phyloP scores from a whole-genome alignment of 2,888 invertebrate genomes.

The Selenia dentaria region DNA sequence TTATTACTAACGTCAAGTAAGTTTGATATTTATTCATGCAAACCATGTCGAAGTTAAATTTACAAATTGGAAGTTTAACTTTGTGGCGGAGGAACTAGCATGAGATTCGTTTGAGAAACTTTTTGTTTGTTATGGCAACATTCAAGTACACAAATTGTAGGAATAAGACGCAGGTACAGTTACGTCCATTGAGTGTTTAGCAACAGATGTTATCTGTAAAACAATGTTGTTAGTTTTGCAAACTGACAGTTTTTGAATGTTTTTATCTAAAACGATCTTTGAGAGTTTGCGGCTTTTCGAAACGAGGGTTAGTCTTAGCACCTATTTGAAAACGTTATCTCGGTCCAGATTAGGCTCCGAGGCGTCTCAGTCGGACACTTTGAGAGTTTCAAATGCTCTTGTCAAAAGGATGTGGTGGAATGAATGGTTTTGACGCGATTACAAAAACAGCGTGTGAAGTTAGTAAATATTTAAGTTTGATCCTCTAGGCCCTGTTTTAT shows the following conservation, averaged over 20 bases:
- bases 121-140: slow-evolving; percentile 28
- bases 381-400: slow-evolving; percentile 13
- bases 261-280: slow-evolving; percentile 39
- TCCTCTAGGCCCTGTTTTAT: too few relatives aligned
- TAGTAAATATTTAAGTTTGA: too few relatives aligned
- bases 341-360: slow-evolving; percentile 18
- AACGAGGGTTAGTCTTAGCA: slow-evolving; percentile 34
- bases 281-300: slow-evolving; percentile 21
- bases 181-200: slow-evolving; percentile 71
- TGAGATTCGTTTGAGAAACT: slow-evolving; percentile 1
- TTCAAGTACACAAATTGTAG: slow-evolving; percentile 48
- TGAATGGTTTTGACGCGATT: slow-evolving; percentile 3
- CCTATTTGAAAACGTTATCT: slow-evolving; percentile 44
- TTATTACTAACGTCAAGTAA: background rate
- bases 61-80: slow-evolving; percentile 2
- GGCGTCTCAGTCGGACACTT: slow-evolving; percentile 30
- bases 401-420: slow-evolving; percentile 16
- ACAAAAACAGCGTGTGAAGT: background rate
- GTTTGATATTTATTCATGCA: background rate
- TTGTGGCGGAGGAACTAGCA: background rate
- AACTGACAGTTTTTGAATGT: slow-evolving; percentile 49
- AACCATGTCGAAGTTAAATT: background rate
- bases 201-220: slow-evolving; percentile 77
- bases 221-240: slow-evolving; percentile 73
- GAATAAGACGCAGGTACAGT: slow-evolving; percentile 71